Conservation (phyloP, 2,113 vertebrate genomes). For the Pluvianellus socialis region DNA sequence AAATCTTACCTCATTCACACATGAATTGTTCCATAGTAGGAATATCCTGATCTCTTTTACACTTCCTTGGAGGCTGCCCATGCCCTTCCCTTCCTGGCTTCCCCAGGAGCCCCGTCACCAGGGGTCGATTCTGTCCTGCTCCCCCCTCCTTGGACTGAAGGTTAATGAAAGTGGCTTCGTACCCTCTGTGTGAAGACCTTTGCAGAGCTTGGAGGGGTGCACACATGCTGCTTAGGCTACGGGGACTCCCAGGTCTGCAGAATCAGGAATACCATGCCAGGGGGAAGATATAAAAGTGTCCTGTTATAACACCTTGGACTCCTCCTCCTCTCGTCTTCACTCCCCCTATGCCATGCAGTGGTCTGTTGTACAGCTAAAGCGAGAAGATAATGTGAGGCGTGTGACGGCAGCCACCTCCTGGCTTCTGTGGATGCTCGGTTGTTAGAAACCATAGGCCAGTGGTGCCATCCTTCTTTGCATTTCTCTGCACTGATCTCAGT, state of each 20-base stretch:
- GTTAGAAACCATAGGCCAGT: background rate
- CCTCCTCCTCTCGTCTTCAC: background rate
- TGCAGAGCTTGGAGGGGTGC: background rate
- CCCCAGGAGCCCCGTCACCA: background rate
- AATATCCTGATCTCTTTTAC: background rate
- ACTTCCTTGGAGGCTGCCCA: background rate
- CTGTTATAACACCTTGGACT: background rate
- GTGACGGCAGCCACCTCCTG: background rate
- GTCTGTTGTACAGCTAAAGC: background rate
- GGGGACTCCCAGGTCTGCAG: background rate
- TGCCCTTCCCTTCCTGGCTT: background rate
- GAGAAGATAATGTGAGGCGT: background rate
- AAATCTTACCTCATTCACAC: background rate
- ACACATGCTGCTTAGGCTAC: background rate
- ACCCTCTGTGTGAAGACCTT: background rate
- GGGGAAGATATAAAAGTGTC: background rate
- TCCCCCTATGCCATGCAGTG: background rate
- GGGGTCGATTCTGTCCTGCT: background rate
- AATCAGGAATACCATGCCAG: background rate
- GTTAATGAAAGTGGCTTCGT: background rate
- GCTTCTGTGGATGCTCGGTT: background rate
- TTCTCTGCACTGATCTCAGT: background rate
- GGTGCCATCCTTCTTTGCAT: background rate
- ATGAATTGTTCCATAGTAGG: background rate
- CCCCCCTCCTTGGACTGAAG: background rate